Percentiles rank a stretch among this genome's conserved stretches.
phyloP scores from a whole-genome alignment of 2,888 invertebrate genomes.

The Psococerastis gibbosa region DNA sequence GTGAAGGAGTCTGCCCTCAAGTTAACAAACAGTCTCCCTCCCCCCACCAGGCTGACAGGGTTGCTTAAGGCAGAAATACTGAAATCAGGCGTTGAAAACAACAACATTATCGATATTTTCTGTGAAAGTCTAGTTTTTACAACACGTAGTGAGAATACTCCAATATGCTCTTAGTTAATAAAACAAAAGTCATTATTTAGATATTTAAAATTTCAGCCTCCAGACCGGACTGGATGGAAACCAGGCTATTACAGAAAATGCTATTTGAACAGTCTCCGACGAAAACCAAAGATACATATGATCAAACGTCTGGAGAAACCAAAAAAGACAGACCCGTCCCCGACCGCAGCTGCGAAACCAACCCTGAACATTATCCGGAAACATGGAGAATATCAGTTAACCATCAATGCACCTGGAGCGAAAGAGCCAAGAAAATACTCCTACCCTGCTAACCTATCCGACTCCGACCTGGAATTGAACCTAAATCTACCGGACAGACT shows the following conservation, averaged over 20 bases:
- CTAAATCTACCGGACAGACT: conserved; percentile 1
- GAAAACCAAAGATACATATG: neutral
- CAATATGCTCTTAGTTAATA: too few relatives aligned
- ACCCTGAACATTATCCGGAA: neutral
- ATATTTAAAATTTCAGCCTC: neutral
- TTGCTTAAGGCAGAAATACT: too few relatives aligned
- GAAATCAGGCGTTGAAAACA: too few relatives aligned
- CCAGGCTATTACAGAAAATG: neutral
- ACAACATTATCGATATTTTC: too few relatives aligned
- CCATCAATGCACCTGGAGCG: neutral
- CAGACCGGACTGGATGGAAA: neutral
- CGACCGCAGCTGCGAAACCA: neutral
- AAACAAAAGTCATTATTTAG: too few relatives aligned
- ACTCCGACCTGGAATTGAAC: conserved; percentile 1
- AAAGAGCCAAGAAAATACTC: neutral
- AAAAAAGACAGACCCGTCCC: neutral
- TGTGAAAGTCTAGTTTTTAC: too few relatives aligned
- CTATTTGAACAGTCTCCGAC: neutral
- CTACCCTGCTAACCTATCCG: neutral
- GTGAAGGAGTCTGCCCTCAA: too few relatives aligned
- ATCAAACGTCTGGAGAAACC: neutral
- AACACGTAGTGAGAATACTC: too few relatives aligned
- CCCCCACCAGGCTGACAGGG: too few relatives aligned
- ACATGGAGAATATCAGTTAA: neutral
- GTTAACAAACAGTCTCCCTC: too few relatives aligned